Evolutionary conservation across 2,113 vertebrate species (phyloP).

Genomic region (Perca flavescens): DNA sequence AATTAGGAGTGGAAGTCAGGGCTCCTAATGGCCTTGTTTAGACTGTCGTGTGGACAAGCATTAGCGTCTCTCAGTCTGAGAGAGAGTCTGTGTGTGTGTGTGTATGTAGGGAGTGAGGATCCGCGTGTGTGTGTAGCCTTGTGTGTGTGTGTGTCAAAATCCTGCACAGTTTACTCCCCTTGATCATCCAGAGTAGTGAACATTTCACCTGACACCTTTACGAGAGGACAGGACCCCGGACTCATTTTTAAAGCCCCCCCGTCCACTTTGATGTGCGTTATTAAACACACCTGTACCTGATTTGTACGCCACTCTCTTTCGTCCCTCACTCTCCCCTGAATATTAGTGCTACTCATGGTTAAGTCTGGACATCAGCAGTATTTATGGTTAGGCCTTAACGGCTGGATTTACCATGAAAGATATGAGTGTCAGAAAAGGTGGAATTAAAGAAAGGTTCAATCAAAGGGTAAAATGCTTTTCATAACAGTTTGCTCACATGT

Average conservation of each 20-base stretch:
- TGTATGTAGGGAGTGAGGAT: constrained; percentile 9
- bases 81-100: constrained; percentile 10
- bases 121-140: constrained; percentile 14
- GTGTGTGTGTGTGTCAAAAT: constrained; percentile 34
- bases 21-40: constrained; percentile 76
- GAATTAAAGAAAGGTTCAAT: constrained; percentile 31
- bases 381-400: constrained; percentile 64
- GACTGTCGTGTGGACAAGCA: constrained; percentile 60
- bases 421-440: constrained; percentile 15
- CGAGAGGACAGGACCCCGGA: constrained; percentile 77
- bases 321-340: constrained; percentile 45
- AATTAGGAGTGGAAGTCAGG: constrained; percentile 75
- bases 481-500: background rate
- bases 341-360: constrained; percentile 48
- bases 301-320: constrained; percentile 66
- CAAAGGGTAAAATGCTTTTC: constrained; percentile 6
- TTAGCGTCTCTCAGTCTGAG: constrained; percentile 71
- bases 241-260: constrained; percentile 69
- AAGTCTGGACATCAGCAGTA: constrained; percentile 49
- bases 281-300: constrained; percentile 79
- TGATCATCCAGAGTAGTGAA: constrained; percentile 79
- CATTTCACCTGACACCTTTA: constrained; percentile 85
- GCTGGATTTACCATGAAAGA: constrained; percentile 39
- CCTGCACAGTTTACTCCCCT: constrained; percentile 58
- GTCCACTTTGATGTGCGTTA: constrained; percentile 80